Evolutionary conservation across 2,113 vertebrate species (phyloP).

Genomic region (Dinomys branickii): DNA sequence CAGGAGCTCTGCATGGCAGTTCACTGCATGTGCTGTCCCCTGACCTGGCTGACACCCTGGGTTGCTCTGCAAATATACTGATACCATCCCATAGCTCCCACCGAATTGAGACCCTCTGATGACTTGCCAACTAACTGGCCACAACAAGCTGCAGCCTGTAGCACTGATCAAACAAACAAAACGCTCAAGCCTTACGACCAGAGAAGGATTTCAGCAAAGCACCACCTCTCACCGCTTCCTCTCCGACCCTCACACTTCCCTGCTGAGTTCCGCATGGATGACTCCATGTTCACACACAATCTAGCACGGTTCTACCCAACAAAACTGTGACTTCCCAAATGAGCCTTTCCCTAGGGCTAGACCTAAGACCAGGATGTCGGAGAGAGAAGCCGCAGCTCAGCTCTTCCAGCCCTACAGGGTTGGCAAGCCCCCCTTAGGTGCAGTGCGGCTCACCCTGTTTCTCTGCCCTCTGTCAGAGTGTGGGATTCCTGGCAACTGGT

Average conservation of each 20-base stretch:
- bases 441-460: conserved; percentile 9
- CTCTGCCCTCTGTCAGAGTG: conserved; percentile 65
- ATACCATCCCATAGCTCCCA: conserved; percentile 80
- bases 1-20: conserved; percentile 87
- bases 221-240: conserved; percentile 53
- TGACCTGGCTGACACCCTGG: conserved; percentile 83
- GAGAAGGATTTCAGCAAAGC: conserved; percentile 82
- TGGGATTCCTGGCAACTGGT: conserved; percentile 52
- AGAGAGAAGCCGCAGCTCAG: conserved; percentile 55
- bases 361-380: conserved; percentile 48
- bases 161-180: conserved; percentile 80
- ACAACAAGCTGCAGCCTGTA: conserved; percentile 83
- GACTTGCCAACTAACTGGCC: conserved; percentile 81
- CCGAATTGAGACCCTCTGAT: conserved; percentile 83
- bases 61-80: conserved; percentile 83
- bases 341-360: conserved; percentile 72
- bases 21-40: conserved; percentile 87
- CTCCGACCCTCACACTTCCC: conserved; percentile 20
- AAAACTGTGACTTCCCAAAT: conserved; percentile 74
- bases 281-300: conserved; percentile 59
- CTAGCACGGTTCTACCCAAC: conserved; percentile 70
- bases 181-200: conserved; percentile 85
- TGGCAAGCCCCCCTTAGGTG: conserved; percentile 58
- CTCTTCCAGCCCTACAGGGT: not conserved
- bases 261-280: not conserved